These are phyloP conservation scores for Papilio aristodemus DNA, from an alignment of 1,140 invertebrate genomes.

Conservation along the genomic window DNA sequence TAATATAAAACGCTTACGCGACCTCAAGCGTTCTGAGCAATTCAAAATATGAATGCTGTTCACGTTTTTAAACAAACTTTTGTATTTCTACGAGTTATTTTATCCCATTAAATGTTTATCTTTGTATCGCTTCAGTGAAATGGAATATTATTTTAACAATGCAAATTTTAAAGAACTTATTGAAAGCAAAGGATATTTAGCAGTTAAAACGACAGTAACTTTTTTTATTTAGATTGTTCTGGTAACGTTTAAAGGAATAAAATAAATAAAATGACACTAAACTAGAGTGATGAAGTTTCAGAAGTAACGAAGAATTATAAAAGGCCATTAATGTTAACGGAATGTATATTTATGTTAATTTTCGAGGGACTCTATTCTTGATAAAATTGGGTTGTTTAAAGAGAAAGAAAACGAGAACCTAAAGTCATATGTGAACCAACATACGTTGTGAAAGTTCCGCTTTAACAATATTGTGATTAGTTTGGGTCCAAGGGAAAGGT, in stretches of 20 bases:
- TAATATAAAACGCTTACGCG: constrained; percentile 21
- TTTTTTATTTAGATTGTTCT: not conserved
- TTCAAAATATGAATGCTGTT: constrained; percentile 27
- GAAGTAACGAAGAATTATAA: not conserved
- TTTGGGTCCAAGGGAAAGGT: not conserved
- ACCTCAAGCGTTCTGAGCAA: constrained; percentile 25
- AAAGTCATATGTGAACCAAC: no score
- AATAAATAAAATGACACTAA: not conserved
- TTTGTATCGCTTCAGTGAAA: constrained; percentile 31
- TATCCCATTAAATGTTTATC: constrained; percentile 34
- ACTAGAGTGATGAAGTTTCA: no score
- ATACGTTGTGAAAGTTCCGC: no score
- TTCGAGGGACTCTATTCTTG: no score
- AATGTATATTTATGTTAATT: no score
- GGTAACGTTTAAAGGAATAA: not conserved
- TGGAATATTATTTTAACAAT: constrained; percentile 34
- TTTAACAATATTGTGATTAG: not conserved
- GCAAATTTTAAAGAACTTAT: constrained; percentile 26
- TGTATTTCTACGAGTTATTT: constrained; percentile 31
- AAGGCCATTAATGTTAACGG: no score
- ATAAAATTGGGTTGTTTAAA: no score
- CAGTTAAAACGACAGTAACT: not conserved
- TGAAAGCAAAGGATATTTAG: constrained; percentile 2
- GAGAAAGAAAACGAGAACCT: no score
- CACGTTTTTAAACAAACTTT: constrained; percentile 29